Evolutionary conservation across 2,888 invertebrate species (phyloP).

Genomic region (Smittia sp.): DNA sequence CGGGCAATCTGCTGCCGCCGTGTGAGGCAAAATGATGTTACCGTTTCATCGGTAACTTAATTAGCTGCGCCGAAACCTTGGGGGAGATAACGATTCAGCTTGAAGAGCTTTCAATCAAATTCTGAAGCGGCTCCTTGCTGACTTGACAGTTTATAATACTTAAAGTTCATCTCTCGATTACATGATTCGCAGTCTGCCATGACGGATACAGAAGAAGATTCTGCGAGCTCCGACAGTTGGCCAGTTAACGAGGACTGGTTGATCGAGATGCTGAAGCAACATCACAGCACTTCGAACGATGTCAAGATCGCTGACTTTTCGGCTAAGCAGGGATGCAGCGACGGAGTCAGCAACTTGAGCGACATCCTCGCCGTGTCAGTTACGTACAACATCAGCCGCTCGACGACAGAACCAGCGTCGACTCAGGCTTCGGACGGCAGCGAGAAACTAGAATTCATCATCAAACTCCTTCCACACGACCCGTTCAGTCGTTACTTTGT

Average conservation of each 20-base stretch:
- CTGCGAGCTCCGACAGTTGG: conserved; percentile 45
- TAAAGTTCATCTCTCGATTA: background rate
- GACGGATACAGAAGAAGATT: conserved; percentile 47
- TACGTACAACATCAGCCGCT: conserved; percentile 56
- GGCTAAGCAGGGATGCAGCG: conserved; percentile 61
- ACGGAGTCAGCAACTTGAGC: conserved; percentile 72
- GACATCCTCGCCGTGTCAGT: conserved; percentile 74
- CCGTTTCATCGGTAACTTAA: background rate
- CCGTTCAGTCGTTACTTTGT: conserved; percentile 77
- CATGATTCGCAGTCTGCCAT: conserved; percentile 41
- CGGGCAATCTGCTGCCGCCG: background rate
- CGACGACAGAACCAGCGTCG: conserved; percentile 17
- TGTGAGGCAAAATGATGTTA: background rate
- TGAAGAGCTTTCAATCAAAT: background rate
- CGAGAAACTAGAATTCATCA: conserved; percentile 59
- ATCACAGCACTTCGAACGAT: conserved; percentile 45
- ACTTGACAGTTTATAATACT: background rate
- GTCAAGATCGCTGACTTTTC: conserved; percentile 52
- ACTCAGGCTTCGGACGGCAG: conserved; percentile 42
- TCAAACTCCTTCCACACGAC: conserved; percentile 74
- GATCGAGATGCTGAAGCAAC: conserved; percentile 45
- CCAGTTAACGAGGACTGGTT: conserved; percentile 47
- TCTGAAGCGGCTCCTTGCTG: background rate
- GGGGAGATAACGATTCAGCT: background rate
- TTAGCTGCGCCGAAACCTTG: background rate